These are phyloP conservation scores for Bicyclus anynana DNA, from an alignment of 1,140 invertebrate genomes.

Conservation along the genomic window DNA sequence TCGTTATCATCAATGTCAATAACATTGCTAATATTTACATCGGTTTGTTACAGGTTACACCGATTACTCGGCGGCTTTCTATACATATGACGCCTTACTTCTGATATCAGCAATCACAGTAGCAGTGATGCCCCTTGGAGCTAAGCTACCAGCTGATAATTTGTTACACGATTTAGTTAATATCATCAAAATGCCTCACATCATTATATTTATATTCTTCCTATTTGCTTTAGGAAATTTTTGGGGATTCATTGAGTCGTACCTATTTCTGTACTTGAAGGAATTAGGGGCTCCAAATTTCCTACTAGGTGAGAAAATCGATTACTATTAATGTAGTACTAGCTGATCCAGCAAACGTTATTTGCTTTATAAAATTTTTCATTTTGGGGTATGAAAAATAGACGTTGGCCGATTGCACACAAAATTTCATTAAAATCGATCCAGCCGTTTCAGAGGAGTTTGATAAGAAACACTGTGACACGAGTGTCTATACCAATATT, in stretches of 20 bases:
- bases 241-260: conserved; percentile 92
- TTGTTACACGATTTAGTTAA: conserved; percentile 83
- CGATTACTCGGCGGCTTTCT: conserved; percentile 88
- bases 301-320: conserved; percentile 81
- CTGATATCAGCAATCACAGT: conserved; percentile 83
- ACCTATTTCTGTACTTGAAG: conserved; percentile 89
- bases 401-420: too few relatives aligned
- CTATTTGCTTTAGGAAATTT: conserved; percentile 87
- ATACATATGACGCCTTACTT: conserved; percentile 84
- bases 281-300: conserved; percentile 88
- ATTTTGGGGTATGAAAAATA: too few relatives aligned
- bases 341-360: too few relatives aligned
- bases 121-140: conserved; percentile 84
- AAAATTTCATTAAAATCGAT: too few relatives aligned
- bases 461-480: too few relatives aligned
- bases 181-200: conserved; percentile 85
- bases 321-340: background rate
- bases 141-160: conserved; percentile 85
- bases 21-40: conserved; percentile 48
- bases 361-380: too few relatives aligned
- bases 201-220: conserved; percentile 86
- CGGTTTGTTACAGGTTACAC: conserved; percentile 80
- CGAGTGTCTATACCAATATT: too few relatives aligned
- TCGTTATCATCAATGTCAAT: conserved; percentile 66
- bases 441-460: too few relatives aligned